Evolutionary conservation across 2,888 invertebrate species (phyloP), one percentile per base, ranked within the genome.

Genomic region (Geotrupes spiniger): DNA sequence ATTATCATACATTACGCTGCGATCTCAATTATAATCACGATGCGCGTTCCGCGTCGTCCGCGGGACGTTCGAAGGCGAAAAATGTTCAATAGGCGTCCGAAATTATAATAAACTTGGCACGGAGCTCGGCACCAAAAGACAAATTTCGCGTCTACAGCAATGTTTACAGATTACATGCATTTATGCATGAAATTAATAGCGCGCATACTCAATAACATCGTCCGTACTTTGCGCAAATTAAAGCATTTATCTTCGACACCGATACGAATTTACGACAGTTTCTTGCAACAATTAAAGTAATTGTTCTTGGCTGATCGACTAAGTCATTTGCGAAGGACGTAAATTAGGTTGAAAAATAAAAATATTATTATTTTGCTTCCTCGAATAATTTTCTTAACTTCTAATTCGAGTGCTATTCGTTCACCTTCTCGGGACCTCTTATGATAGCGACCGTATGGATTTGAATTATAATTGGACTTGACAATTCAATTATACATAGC

Each of bases 121-220:
- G 6, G 21, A 21, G 21, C 21, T 21, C 6, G 6, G 14, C 15
- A 33, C 39, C 16, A 43, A 48, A 48, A 48, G 43, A 48, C 48
- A 48, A 43, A 48, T 48, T 48, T 48, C 43, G 28, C 28, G 42
- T 48, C 48, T 43, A 42, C 39, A 16, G 42, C 54, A 60, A 59
- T 59, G 53, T 58, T 55, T 54, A 57, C 59, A 61, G 60, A 61
- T 61, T 60, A 57, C 60, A 61, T 61, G 58, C 56, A 61, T 61
- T 61, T 61, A 61, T 61, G 59, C 57, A 61, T 61, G 61, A 61
- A 61, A 61, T 61, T 61, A 59, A 60, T 60, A 54, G 57, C 49
- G 51, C 46, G 53, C 56, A 54, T 53, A 53, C 55, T 54, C 57
- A 45, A 54, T 58, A 59, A 52, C 55, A 53, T 49, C 50, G n/a